phyloP scores from a whole-genome alignment of 2,113 vertebrate genomes.

The Tachysurus vachellii region DNA sequence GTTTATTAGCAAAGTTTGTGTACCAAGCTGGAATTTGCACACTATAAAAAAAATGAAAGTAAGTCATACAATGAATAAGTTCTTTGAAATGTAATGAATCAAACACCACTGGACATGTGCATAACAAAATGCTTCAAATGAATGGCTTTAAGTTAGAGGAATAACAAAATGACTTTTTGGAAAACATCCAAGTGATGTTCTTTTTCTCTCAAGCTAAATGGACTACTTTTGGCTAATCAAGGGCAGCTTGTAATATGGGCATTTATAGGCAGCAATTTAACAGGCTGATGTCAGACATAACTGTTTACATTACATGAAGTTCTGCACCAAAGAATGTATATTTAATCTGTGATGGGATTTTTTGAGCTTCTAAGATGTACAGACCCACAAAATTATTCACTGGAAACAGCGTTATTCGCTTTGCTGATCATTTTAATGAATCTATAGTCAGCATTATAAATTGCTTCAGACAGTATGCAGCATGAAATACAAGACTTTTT shows the following conservation, averaged over 20 bases:
- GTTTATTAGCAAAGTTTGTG: background rate
- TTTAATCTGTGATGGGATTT: constrained; percentile 16
- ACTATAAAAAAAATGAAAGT: background rate
- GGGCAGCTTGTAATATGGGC: background rate
- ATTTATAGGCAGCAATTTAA: constrained; percentile 21
- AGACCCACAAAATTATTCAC: constrained; percentile 2
- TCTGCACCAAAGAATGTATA: constrained; percentile 3
- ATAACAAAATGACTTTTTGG: constrained; percentile 21
- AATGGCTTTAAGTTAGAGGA: constrained; percentile 39
- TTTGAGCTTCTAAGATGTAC: constrained; percentile 14
- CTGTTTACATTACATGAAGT: background rate
- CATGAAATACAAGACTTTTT: background rate
- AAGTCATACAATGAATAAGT: background rate
- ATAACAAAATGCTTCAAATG: constrained; percentile 44
- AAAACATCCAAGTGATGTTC: constrained; percentile 22
- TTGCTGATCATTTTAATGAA: constrained; percentile 36
- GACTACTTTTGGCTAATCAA: background rate
- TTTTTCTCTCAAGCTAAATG: constrained; percentile 16
- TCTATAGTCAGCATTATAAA: constrained; percentile 23
- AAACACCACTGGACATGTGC: background rate
- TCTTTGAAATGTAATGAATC: background rate
- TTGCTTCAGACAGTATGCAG: constrained; percentile 3
- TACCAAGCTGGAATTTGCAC: background rate
- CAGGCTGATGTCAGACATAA: constrained; percentile 7
- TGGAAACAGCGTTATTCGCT: background rate